Conservation (phyloP, 2,888 invertebrate species). For the Nineta flava region DNA sequence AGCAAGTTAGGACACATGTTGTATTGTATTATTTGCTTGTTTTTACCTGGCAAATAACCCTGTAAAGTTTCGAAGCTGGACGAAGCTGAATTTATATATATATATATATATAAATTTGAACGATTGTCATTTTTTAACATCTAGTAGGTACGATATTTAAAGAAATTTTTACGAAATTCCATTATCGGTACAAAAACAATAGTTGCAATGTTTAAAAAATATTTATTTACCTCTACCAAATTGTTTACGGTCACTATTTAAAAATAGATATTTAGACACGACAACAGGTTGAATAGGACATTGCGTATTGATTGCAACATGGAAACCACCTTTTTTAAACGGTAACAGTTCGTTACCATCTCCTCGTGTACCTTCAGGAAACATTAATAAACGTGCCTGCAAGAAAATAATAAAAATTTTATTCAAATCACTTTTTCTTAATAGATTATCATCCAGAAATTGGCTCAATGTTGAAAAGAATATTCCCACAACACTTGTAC, state of each 20-base stretch:
- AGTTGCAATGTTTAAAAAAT: no score
- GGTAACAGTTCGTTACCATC: constrained; percentile 61
- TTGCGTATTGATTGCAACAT: constrained; percentile 70
- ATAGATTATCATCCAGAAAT: neutral
- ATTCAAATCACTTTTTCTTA: neutral
- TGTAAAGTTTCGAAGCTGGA: neutral
- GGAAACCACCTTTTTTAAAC: constrained; percentile 94
- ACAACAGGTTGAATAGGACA: constrained; percentile 82
- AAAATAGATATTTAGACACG: constrained; percentile 66
- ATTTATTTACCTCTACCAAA: constrained; percentile 44
- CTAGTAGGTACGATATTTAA: no score
- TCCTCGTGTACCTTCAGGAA: constrained; percentile 86
- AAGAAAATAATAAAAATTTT: constrained; percentile 12
- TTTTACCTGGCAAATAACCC: neutral
- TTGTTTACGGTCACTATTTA: constrained; percentile 40
- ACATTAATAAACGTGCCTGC: constrained; percentile 66
- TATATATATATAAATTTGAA: no score
- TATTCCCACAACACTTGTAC: no score
- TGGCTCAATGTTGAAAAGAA: no score
- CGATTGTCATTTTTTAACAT: no score
- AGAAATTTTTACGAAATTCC: no score
- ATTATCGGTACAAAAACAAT: no score
- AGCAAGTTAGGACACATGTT: no score
- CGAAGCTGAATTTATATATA: neutral
- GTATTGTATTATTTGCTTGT: no score